Evolutionary conservation across 2,797 vertebrate species (phyloP), one percentile per base, ranked within the genome.

Genomic region (Tiaroga cobitis): DNA sequence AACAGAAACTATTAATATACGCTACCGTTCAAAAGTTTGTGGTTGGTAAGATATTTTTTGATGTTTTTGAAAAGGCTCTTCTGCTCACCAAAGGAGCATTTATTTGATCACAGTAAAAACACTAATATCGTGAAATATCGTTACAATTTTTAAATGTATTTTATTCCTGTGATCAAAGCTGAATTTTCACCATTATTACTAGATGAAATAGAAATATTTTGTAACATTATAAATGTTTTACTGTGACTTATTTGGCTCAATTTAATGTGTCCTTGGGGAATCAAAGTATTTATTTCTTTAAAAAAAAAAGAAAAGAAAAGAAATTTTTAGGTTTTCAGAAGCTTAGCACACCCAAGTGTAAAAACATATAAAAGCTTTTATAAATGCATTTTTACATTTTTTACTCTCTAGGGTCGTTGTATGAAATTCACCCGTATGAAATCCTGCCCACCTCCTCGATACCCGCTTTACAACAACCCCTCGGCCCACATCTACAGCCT

Each of bases 381-480:
- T 49, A 26, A 37, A 54, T 34, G 11, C 8, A 7, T 10, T 4
- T 85, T 19, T 37, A 13, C 24, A 59, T 70, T 79, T 90, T 80
- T 77, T 41, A 29, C 49, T 21, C 91, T 88, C 29, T 90, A 99
- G 98, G 97, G 98, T 2, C 96, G 96, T 82, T 99, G 98, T 91
- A 96, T 99, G 83, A 99, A 95, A 91, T 99, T 99, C 92, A 97
- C 96, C 74, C 92, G 96, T 19, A 96, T 95, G 87, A 96, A 96
- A 92, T 95, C 96, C 86, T 95, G 91, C 87, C 91, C 94, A 0
- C 90, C 95, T 0, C 94, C 96, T 77, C 96, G 96, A 87, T 98
- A 98, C 86, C 97, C 97, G 0, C 95, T 97, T 91, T 98, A 98
- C 95, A 96, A 93, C 94, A 94, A 85, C 37, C 92, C 94, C 3